Percentiles rank a stretch among this genome's conserved stretches.
Evolutionary conservation across 1,140 invertebrate species (phyloP).

Genomic region (Drosophila chauvacae): DNA sequence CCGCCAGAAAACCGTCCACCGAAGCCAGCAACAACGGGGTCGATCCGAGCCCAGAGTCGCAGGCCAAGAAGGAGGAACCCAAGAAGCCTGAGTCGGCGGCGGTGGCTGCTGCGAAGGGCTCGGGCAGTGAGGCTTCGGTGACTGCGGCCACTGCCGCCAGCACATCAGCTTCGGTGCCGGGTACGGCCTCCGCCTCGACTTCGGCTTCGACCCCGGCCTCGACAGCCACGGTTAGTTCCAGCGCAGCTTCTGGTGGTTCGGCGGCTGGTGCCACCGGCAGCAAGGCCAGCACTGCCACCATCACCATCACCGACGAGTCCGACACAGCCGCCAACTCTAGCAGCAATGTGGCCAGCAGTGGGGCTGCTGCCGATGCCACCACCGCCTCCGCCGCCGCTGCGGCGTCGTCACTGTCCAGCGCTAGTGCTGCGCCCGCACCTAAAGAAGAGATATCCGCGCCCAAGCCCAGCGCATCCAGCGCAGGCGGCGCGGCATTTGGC

Average conservation of each 20-base stretch:
- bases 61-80: constrained; percentile 52
- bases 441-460: constrained; percentile 38
- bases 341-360: constrained; percentile 49
- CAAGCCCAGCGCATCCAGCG: constrained; percentile 22
- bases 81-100: constrained; percentile 50
- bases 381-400: constrained; percentile 12
- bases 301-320: constrained; percentile 71
- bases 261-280: constrained; percentile 1
- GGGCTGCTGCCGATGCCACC: not conserved
- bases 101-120: not conserved
- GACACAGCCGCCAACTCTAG: constrained; percentile 66
- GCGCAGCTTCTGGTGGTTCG: not conserved
- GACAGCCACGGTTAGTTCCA: constrained; percentile 6
- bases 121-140: constrained; percentile 5
- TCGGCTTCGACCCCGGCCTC: not conserved
- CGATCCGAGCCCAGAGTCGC: constrained; percentile 12
- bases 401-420: constrained; percentile 20
- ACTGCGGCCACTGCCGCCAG: not conserved
- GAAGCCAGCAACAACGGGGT: constrained; percentile 25
- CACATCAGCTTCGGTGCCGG: not conserved
- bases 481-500: not conserved
- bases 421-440: constrained; percentile 18
- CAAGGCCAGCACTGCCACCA: constrained; percentile 46
- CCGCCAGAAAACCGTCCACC: constrained; percentile 11
- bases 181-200: not conserved